These are phyloP conservation scores for Drosophila yakuba DNA, from an alignment of 1,140 invertebrate genomes.

Conservation along the genomic window DNA sequence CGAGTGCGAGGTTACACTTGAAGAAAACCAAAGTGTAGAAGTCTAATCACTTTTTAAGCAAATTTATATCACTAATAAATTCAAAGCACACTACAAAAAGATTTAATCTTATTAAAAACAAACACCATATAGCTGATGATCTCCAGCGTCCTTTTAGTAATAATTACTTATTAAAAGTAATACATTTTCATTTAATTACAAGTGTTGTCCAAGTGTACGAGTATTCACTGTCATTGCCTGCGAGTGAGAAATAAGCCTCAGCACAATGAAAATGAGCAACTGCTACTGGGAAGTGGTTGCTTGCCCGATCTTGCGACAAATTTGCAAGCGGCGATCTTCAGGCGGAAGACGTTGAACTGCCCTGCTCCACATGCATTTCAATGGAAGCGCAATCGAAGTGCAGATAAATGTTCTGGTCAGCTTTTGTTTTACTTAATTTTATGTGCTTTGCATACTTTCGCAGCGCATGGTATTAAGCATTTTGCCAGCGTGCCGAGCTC, in stretches of 20 bases:
- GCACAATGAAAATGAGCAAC: slow-evolving; percentile 72
- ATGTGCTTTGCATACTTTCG: slow-evolving; percentile 77
- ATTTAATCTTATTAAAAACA: too few species aligned
- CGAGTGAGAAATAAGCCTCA: slow-evolving; percentile 51
- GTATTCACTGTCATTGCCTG: slow-evolving; percentile 58
- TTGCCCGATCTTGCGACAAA: slow-evolving; percentile 50
- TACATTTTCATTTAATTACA: too few species aligned
- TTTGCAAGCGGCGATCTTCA: slow-evolving; percentile 47
- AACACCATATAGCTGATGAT: too few species aligned
- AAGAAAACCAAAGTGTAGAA: background rate
- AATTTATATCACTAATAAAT: background rate
- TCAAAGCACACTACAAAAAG: too few species aligned
- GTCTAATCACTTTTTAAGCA: too few species aligned
- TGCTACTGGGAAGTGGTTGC: slow-evolving; percentile 38
- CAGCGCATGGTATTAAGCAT: slow-evolving; percentile 60
- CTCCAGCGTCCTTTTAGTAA: too few species aligned
- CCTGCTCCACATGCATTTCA: slow-evolving; percentile 65
- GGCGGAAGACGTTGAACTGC: slow-evolving; percentile 50
- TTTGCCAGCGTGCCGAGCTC: slow-evolving; percentile 75
- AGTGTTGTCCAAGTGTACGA: background rate
- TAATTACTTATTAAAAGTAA: too few species aligned
- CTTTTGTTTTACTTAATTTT: slow-evolving; percentile 75
- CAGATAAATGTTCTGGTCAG: slow-evolving; percentile 71
- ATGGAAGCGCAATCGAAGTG: slow-evolving; percentile 62
- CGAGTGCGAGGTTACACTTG: slow-evolving; percentile 17